Evolutionary conservation across 1,140 invertebrate genomes (phyloP).

Genomic region (Chrysoperla carnea): DNA sequence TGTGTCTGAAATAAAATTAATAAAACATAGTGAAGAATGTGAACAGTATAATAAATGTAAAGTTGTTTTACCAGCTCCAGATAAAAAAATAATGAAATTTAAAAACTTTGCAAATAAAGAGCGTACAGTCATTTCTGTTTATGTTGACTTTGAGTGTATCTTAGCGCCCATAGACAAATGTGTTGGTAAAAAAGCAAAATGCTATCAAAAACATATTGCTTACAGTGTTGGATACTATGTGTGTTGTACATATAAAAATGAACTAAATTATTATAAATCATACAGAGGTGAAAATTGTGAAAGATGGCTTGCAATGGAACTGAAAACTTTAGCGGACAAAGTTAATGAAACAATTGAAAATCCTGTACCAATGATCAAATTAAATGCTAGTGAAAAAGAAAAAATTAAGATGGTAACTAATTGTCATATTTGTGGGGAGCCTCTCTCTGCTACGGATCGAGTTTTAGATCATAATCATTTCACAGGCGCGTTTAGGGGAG

Average conservation of each 20-base stretch:
- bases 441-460: not conserved
- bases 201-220: conserved; percentile 1
- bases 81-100: conserved; percentile 12
- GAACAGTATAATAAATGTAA: conserved; percentile 1
- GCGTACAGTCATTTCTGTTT: conserved; percentile 15
- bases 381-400: not conserved
- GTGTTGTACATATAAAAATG: not conserved
- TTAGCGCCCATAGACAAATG: conserved; percentile 6
- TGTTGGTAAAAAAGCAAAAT: conserved; percentile 5
- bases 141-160: conserved; percentile 19
- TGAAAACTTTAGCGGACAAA: not conserved
- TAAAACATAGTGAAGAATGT: conserved; percentile 6
- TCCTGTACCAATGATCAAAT: not conserved
- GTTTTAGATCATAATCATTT: conserved; percentile 8
- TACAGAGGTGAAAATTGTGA: not conserved
- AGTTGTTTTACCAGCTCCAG: conserved; percentile 7
- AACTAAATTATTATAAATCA: not conserved
- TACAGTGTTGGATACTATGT: not conserved
- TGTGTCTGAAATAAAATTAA: conserved; percentile 7
- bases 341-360: too few species aligned
- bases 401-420: not conserved
- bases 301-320: too few species aligned
- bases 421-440: conserved; percentile 5
- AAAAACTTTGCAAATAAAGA: conserved; percentile 14
- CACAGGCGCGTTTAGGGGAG: conserved; percentile 5